Percentiles rank a stretch among this genome's conserved stretches.
Conservation (phyloP, 2,888 invertebrate species). For the Scrobipalpa costella region DNA sequence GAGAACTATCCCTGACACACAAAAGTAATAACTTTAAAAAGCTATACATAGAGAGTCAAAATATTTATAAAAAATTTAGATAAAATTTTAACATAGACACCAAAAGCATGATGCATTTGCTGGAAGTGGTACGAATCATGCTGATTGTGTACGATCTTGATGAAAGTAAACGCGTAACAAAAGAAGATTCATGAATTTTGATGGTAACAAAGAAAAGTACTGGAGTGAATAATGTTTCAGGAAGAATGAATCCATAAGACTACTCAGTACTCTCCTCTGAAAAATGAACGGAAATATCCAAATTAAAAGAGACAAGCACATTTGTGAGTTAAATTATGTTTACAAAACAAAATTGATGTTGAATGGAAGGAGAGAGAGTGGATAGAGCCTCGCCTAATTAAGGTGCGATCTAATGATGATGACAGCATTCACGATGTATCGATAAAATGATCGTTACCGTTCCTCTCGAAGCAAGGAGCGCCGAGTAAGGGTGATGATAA, state of each 20-base stretch:
- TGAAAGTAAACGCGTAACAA: conserved; percentile 50
- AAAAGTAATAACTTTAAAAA: conserved; percentile 31
- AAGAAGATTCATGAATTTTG: conserved; percentile 48
- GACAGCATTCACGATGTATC: conserved; percentile 80
- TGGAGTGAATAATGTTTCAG: conserved; percentile 35
- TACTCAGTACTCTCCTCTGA: conserved; percentile 63
- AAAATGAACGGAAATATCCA: conserved; percentile 49
- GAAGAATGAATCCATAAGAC: conserved; percentile 11
- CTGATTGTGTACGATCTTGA: conserved; percentile 63
- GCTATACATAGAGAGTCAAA: conserved; percentile 50
- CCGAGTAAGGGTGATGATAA: conserved; percentile 67
- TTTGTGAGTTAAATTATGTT: conserved; percentile 55
- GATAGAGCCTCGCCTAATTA: conserved; percentile 61
- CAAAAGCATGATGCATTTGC: conserved; percentile 79
- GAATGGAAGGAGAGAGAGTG: conserved; percentile 71
- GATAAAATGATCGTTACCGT: conserved; percentile 79
- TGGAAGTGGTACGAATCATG: conserved; percentile 71
- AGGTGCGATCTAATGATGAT: conserved; percentile 78
- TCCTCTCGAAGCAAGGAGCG: conserved; percentile 76
- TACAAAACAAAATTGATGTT: conserved; percentile 55
- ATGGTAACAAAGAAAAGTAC: conserved; percentile 64
- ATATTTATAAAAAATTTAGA: conserved; percentile 40
- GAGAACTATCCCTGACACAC: conserved; percentile 4
- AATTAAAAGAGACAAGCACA: conserved; percentile 64
- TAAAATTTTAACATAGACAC: conserved; percentile 66